Base-by-base conservation (phyloP, 2,888 invertebrate genomes). In the Apamea anceps region DNA sequence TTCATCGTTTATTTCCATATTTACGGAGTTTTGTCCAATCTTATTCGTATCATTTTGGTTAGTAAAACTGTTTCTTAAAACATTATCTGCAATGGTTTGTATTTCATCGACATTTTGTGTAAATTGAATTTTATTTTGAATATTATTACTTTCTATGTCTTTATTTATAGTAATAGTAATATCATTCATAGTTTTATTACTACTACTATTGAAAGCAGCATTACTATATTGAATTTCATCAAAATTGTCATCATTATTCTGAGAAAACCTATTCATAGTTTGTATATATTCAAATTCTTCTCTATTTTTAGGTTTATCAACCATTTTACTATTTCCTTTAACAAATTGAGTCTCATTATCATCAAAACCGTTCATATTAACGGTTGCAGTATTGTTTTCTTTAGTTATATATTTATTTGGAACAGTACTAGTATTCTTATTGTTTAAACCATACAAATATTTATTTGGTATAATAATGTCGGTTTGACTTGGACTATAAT, bases 401-500 rank as follows among this genome's bases (percentile, higher is more conserved):
- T 73, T 5, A 60, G 8, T 73, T n/a, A 45, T 7, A 48, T 75
- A 12, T 60, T 45, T 37, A 79, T 70, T 75, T 72, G 21, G 7
- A 5, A 37, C n/a, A n/a, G 1, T 42, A 15, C 0, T 65, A 32
- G 4, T 18, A 13, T 42, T 73, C 10, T 79, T 83, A 37, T 81
- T 72, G 37, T 84, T 76, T 7, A n/a, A 8, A 13, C 71, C 78
- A 37, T 75, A 82, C 37, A 95, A 87, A 54, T 89, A 91, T 76
- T 91, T 91, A 12, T 90, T 85, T 4, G 91, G 84, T 60, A 94
- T 85, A 0, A 78, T 12, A 7, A 93, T 79, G 6, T 91, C 84
- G 45, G 80, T 75, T 81, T 95, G 95, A 54, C 93, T 95, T 83
- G 92, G 90, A 80, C 95, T 95, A 0, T 91, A 90, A 74, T 95